Conservation (phyloP, 1,140 invertebrate genomes). For the Lepidotrigona ventralis region DNA sequence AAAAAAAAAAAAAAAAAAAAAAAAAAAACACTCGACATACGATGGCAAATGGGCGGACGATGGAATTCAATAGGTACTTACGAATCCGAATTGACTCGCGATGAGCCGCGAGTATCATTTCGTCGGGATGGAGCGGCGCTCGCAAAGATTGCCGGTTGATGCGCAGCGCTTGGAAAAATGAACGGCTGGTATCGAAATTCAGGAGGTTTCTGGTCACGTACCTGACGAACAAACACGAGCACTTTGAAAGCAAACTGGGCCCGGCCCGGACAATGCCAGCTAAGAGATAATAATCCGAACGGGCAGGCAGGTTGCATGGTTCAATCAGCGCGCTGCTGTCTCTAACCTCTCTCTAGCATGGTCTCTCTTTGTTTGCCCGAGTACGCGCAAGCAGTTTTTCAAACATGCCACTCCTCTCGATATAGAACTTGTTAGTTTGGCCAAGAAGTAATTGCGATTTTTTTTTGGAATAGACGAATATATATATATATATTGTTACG, state of each 20-base stretch:
- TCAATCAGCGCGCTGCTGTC: not conserved
- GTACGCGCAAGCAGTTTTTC: not conserved
- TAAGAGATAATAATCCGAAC: slow-evolving; percentile 2
- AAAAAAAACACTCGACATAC: not conserved
- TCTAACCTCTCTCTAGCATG: too few species aligned
- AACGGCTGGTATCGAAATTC: slow-evolving; percentile 4
- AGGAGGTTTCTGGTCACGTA: slow-evolving; percentile 19
- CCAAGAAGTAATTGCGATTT: not conserved
- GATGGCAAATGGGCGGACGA: not conserved
- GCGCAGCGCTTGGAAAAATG: not conserved
- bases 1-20: not conserved
- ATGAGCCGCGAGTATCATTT: slow-evolving; percentile 4
- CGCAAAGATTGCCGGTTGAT: not conserved
- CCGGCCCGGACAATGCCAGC: not conserved
- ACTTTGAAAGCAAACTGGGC: not conserved
- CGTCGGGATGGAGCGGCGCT: not conserved
- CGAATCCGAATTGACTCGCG: slow-evolving; percentile 2
- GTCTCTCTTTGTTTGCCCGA: not conserved
- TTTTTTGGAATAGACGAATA: too few species aligned
- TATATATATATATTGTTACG: too few species aligned
- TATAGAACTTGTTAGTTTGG: too few species aligned
- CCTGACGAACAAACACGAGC: not conserved
- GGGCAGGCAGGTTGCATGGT: not conserved
- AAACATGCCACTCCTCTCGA: not conserved
- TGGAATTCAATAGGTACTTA: slow-evolving; percentile 21